Evolutionary conservation across 2,888 invertebrate genomes (phyloP), one percentile per base, ranked within the genome.

Genomic region (Synergus umbraculus): DNA sequence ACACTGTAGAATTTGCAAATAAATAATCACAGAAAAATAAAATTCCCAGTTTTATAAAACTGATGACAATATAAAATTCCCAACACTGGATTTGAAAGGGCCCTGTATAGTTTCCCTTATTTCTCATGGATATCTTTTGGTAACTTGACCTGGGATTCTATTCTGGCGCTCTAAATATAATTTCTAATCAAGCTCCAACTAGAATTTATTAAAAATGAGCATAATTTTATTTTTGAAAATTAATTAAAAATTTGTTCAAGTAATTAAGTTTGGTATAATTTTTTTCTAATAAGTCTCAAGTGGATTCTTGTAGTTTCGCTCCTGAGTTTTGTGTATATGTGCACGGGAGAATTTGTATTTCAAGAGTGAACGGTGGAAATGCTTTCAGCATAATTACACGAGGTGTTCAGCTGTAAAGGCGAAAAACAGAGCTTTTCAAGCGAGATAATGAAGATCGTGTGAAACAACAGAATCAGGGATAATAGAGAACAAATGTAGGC

Each of bases 381-480:
- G 69, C 69, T 69, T 69, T 69, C 37, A 49, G 29, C 15, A 29
- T 69, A 54, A 69, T 69, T 37, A 69, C 29, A 49, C 37, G 49
- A n/a, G 46, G 49, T 49, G 69, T 54, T 69, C 49, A 37, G 29
- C 69, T 69, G 69, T 54, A 46, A 54, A 49, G 9, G 29, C 49
- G 49, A 29, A 69, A 54, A 69, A n/a, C 49, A 29, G 69, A 69
- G 22, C 22, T 69, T 29, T 69, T 49, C 37, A 15, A 54, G 49
- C 29, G 49, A 69, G 22, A 49, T 69, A 69, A 69, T 69, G 15
- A 22, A 69, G 49, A 69, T 69, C 69, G 29, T 37, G 66, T 43
- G 18, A 44, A n/a, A 44, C 18, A 44, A 18, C 18, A 66, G 41
- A 15, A 46, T 18, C 44, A 13, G 46, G 18, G 13, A 5, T 67